phyloP scores from a whole-genome alignment of 2,113 vertebrate genomes.

The Laterallus jamaicensis region DNA sequence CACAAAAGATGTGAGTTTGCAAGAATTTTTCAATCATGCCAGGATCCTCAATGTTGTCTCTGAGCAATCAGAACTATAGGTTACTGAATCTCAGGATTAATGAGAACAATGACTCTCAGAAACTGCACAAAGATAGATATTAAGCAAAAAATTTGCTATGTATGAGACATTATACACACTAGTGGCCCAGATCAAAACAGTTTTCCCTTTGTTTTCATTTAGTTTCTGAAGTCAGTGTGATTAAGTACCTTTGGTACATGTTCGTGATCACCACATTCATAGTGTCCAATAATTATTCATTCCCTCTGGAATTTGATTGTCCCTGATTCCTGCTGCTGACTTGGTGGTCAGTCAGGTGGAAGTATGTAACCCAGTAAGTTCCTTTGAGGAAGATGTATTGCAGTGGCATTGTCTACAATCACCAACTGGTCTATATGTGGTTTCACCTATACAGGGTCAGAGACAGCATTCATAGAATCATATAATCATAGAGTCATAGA shows the following conservation, averaged over 20 bases:
- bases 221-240: neutral
- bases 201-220: neutral
- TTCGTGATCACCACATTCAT: neutral
- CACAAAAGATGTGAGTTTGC: neutral
- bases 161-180: neutral
- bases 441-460: neutral
- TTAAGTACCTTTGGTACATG: neutral
- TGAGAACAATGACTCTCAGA: neutral
- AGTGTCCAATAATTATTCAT: neutral
- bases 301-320: neutral
- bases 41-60: neutral
- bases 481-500: too few species aligned
- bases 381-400: neutral
- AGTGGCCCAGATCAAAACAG: neutral
- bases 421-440: neutral
- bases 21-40: neutral
- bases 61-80: neutral
- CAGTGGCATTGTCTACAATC: neutral
- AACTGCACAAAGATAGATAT: neutral
- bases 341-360: neutral
- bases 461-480: neutral
- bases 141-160: fast-evolving
- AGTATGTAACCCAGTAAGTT: neutral
- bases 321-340: neutral
- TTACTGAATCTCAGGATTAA: neutral